Evolutionary conservation across 2,797 vertebrate genomes (phyloP).

Genomic region (Cossypha heuglini): DNA sequence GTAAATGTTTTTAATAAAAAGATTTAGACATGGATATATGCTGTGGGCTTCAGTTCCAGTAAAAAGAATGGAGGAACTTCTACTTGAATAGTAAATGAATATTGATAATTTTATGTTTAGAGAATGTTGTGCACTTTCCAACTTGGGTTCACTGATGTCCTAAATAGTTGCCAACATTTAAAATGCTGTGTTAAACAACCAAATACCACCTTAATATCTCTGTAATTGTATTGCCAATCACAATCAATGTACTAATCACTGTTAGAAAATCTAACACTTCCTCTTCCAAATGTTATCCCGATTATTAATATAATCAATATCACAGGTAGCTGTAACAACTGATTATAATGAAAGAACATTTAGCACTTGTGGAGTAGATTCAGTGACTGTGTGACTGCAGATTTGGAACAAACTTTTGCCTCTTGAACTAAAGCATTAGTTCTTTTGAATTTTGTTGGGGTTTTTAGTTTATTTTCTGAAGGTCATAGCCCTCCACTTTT

Average conservation of each 20-base stretch:
- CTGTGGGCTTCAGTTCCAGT: background rate
- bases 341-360: background rate
- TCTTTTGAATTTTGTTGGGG: background rate
- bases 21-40: background rate
- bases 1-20: background rate
- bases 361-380: background rate
- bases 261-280: conserved; percentile 6
- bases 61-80: background rate
- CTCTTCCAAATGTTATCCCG: background rate
- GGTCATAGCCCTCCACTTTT: background rate
- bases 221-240: background rate
- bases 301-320: conserved; percentile 6
- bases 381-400: background rate
- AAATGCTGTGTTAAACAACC: background rate
- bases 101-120: background rate
- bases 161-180: background rate
- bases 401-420: background rate
- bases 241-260: background rate
- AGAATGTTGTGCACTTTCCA: background rate
- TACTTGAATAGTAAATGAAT: background rate
- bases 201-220: background rate
- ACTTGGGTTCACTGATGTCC: accelerated
- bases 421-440: background rate
- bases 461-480: background rate
- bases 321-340: background rate